phyloP scores from a whole-genome alignment of 92 coral and sea anemone genomes.

The Phenganax stokvisi region DNA sequence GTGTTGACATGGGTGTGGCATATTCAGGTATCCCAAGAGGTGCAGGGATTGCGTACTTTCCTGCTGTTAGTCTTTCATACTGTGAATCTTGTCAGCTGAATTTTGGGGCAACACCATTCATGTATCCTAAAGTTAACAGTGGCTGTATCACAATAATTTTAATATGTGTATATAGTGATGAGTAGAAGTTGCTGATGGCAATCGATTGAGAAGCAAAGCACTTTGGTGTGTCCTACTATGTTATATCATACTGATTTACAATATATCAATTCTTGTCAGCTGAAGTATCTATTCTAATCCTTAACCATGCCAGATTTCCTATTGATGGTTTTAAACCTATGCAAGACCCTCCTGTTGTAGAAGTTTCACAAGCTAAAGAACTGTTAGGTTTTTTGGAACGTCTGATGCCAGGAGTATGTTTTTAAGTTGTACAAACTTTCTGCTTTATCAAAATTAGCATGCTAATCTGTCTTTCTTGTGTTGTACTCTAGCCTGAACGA shows the following conservation, averaged over 20 bases:
- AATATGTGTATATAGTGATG: too few relatives aligned
- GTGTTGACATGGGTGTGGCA: slow-evolving; percentile 82
- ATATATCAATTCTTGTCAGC: too few relatives aligned
- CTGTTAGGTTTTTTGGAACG: slow-evolving; percentile 69
- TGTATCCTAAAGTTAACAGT: slow-evolving; percentile 66
- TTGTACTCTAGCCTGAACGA: slow-evolving; percentile 72
- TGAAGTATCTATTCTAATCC: background rate
- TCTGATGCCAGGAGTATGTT: slow-evolving; percentile 72
- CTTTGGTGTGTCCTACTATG: background rate
- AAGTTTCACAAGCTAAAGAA: slow-evolving; percentile 72
- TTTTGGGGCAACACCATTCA: slow-evolving; percentile 87
- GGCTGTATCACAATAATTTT: too few relatives aligned
- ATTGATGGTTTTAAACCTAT: slow-evolving; percentile 69
- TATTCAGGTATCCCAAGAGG: slow-evolving; percentile 86
- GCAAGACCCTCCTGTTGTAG: slow-evolving; percentile 79
- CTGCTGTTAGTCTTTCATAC: slow-evolving; percentile 91
- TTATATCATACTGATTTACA: background rate
- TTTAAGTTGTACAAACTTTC: background rate
- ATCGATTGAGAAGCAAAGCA: background rate
- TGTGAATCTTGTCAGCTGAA: slow-evolving; percentile 97
- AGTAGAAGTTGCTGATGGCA: too few relatives aligned
- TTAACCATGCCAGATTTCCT: slow-evolving; percentile 67
- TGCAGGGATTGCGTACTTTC: slow-evolving; percentile 87
- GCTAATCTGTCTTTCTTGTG: background rate
- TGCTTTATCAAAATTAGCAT: too few relatives aligned